Percentiles rank a stretch among this genome's conserved stretches.
These are phyloP conservation scores for Brachypodius melanocephalos DNA, from an alignment of 2,113 vertebrate species.

Conservation along the genomic window DNA sequence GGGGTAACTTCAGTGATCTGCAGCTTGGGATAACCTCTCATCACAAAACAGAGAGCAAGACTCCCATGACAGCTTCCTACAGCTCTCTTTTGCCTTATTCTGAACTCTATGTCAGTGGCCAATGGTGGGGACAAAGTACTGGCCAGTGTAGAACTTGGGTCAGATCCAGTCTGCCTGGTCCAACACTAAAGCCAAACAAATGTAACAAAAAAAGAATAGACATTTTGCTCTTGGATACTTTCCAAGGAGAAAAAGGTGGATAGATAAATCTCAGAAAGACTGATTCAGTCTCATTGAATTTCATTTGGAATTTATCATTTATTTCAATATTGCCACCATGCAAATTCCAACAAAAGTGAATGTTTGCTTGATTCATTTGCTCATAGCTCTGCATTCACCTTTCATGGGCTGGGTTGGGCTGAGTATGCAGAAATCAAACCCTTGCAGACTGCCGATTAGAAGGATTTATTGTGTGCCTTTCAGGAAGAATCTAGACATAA, in stretches of 20 bases:
- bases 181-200: not conserved
- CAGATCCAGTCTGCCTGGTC: not conserved
- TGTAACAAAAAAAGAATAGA: not conserved
- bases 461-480: constrained; percentile 42
- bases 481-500: not conserved
- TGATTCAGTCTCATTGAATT: constrained; percentile 18
- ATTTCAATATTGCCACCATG: not conserved
- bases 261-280: not conserved
- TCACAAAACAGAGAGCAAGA: not conserved
- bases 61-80: not conserved
- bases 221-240: not conserved
- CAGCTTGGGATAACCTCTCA: not conserved
- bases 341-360: constrained; percentile 1
- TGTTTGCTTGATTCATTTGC: constrained; percentile 21
- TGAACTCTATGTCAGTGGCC: not conserved
- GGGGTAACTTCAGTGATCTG: not conserved
- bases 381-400: not conserved
- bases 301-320: constrained; percentile 21
- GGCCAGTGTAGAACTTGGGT: not conserved
- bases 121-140: not conserved
- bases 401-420: not conserved
- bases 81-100: not conserved
- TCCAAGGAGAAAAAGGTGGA: not conserved
- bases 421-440: constrained; percentile 19
- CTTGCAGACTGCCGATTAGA: constrained; percentile 42